These are phyloP conservation scores for Cetonia aurata DNA, from an alignment of 2,888 invertebrate genomes.

Conservation along the genomic window DNA sequence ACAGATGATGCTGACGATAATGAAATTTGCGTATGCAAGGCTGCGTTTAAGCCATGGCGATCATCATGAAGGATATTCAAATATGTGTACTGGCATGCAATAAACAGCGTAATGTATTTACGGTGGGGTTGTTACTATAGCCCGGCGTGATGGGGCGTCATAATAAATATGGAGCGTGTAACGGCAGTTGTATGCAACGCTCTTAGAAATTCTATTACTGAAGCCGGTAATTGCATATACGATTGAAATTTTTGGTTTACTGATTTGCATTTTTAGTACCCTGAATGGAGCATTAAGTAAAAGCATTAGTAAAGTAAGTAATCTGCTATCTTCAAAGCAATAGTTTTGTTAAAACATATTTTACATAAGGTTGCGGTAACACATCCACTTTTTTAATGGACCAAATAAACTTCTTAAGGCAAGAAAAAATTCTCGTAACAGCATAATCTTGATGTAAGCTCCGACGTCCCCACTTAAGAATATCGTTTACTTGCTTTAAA, in stretches of 20 bases:
- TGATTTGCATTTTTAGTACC: not conserved
- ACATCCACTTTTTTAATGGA: too few species aligned
- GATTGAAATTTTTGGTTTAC: not conserved
- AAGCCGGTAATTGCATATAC: not conserved
- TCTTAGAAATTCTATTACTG: slow-evolving; percentile 8
- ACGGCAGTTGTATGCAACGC: slow-evolving; percentile 1
- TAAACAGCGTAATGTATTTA: slow-evolving; percentile 52
- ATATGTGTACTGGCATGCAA: slow-evolving; percentile 53
- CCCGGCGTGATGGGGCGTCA: slow-evolving; percentile 2
- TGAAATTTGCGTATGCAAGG: slow-evolving; percentile 58
- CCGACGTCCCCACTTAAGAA: too few species aligned
- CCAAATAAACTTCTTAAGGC: too few species aligned
- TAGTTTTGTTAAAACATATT: too few species aligned
- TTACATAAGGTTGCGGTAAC: too few species aligned
- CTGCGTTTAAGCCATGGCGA: slow-evolving; percentile 54
- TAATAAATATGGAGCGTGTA: slow-evolving; percentile 11
- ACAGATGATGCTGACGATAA: slow-evolving; percentile 46
- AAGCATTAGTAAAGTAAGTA: not conserved
- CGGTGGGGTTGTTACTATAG: slow-evolving; percentile 11
- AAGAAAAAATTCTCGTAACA: too few species aligned
- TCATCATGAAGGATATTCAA: slow-evolving; percentile 53
- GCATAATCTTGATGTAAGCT: too few species aligned
- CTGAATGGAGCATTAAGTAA: not conserved
- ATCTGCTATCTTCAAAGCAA: not conserved
- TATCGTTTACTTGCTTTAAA: too few species aligned